phyloP scores from a whole-genome alignment of 2,113 vertebrate genomes.

The Holacanthus passer region DNA sequence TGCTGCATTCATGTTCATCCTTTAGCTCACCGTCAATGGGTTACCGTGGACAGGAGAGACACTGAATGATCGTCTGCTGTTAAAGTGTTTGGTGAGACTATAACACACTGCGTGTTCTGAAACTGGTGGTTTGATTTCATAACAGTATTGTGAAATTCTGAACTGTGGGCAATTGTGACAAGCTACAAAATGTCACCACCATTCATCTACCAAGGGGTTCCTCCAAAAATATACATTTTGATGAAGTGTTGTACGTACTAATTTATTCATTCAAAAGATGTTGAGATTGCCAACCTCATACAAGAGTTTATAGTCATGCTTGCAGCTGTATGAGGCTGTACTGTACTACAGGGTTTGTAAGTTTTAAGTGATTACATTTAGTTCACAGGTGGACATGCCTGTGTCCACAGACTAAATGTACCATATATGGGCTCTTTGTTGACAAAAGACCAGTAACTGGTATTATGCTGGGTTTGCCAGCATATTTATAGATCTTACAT shows the following conservation, averaged over 20 bases:
- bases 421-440: constrained; percentile 16
- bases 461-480: constrained; percentile 1
- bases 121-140: background rate
- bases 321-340: background rate
- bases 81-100: background rate
- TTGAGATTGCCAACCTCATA: background rate
- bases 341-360: background rate
- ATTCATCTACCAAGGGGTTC: background rate
- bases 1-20: background rate
- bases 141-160: background rate
- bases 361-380: background rate
- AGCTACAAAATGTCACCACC: background rate
- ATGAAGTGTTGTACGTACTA: background rate
- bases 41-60: background rate
- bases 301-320: background rate
- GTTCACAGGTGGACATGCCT: background rate
- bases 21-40: background rate
- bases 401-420: constrained; percentile 1
- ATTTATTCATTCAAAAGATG: background rate
- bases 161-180: background rate
- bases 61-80: background rate
- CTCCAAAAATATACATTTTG: background rate
- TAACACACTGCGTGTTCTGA: background rate
- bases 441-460: constrained; percentile 9
- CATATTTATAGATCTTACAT: constrained; percentile 20